A percentile compares a stretch with the other conserved stretches of the same genome.
Conservation (phyloP, 2,797 vertebrate species). For the Lutjanus argentimaculatus region DNA sequence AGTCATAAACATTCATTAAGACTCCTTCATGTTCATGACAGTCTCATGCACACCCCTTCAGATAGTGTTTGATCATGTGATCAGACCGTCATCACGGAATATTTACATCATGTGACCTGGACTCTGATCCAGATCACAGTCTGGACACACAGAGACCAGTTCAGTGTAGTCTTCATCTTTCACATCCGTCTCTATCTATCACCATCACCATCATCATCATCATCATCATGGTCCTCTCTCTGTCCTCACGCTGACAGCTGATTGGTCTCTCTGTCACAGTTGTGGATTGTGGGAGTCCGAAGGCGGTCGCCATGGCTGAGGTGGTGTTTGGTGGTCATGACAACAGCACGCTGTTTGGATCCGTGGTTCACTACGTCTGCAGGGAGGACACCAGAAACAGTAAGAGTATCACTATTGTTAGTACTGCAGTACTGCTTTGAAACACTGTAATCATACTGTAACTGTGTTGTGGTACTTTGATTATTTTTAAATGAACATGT, state of each 20-base stretch:
- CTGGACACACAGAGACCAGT: too few species aligned
- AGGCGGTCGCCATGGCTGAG: constrained; percentile 83
- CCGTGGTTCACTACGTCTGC: constrained; percentile 89
- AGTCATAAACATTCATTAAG: too few species aligned
- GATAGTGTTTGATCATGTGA: too few species aligned
- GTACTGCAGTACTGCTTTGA: too few species aligned
- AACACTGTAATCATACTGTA: not conserved
- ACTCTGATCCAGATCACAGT: too few species aligned
- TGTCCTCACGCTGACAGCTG: not conserved
- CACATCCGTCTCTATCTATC: not conserved
- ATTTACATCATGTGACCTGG: too few species aligned
- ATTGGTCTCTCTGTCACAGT: constrained; percentile 77
- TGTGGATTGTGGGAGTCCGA: constrained; percentile 91
- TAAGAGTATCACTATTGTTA: constrained; percentile 59
- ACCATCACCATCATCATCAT: not conserved
- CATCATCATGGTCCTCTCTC: not conserved
- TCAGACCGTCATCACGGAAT: too few species aligned
- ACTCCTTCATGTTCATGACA: too few species aligned
- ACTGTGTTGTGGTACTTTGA: not conserved
- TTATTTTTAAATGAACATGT: too few species aligned
- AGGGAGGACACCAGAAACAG: constrained; percentile 85
- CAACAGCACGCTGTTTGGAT: constrained; percentile 91
- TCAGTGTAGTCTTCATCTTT: not conserved
- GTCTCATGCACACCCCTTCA: too few species aligned
- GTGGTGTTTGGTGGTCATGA: constrained; percentile 86